Base-by-base conservation (phyloP, 1,140 invertebrate species). In the Camponotus vicinus region DNA sequence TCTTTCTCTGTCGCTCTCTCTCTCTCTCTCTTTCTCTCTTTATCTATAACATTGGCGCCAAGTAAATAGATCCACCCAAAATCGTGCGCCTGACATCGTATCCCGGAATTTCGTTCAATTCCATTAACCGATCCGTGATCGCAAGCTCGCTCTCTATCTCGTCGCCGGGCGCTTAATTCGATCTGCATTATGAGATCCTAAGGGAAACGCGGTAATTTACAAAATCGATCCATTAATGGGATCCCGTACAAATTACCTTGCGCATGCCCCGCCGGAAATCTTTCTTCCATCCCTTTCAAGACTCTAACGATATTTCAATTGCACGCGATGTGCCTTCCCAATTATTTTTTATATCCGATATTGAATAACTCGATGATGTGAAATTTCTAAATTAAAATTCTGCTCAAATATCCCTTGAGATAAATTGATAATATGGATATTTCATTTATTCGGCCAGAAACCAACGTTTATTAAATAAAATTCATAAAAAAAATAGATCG, bases 21-120 rank as follows among this genome's bases (percentile, higher is more conserved):
- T 49, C 11, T 3, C 3, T 15, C 49, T 52, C 15, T 52, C 49
- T 52, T 11, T 52, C 49, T 52, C 49, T 57, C n/a, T 21, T 49
- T 63, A 27, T 64, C 57, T 32, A 21, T 42, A 83, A 86, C 69
- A 69, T 86, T 57, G 69, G 32, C 67, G 21, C 40, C 45, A 13
- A 32, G 3, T 21, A 52, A 52, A 52, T 52, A 77, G 45, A 9
- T 55, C 21, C 15, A 27, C 5, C 40, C 37, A 61, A 80, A 70
- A 32, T 82, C n/a, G 42, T n/a, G 45, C 11, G 7, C 63, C 21
- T 52, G 27, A 73, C 69, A 79, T 67, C 52, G 49, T 45, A 71
- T 42, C 40, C 32, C 73, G 69, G 67, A 86, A 57, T 86, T 83
- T 83, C 78, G 34, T 86, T 73, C 85, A 64, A 86, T 86, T 83